Conservation (phyloP, 2,888 invertebrate species). For the Lasioglossum villosulum region DNA sequence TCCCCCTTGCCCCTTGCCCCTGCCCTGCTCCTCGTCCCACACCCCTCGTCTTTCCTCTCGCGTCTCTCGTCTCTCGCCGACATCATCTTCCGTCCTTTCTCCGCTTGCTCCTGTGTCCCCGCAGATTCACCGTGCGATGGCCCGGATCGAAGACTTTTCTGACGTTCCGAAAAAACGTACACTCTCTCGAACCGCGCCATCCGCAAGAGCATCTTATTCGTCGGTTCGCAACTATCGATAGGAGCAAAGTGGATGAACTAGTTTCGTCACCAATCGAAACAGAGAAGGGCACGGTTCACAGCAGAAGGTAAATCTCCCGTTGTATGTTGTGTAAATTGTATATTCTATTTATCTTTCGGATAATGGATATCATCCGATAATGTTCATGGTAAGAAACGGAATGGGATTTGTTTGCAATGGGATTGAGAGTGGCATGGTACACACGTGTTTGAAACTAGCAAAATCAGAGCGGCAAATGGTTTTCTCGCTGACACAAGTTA, state of each 20-base stretch:
- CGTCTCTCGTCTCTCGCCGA: slow-evolving; percentile 6
- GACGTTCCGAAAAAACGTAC: neutral
- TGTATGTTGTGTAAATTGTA: neutral
- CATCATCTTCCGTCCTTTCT: neutral
- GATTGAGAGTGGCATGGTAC: too few relatives aligned
- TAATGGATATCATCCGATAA: neutral
- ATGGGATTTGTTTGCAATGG: too few relatives aligned
- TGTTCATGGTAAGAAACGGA: neutral
- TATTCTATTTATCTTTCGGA: neutral
- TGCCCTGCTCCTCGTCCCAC: slow-evolving; percentile 8
- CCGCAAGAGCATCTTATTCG: neutral
- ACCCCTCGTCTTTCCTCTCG: neutral
- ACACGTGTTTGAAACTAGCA: too few relatives aligned
- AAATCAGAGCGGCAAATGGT: neutral
- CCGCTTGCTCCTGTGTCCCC: neutral
- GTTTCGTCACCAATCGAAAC: neutral
- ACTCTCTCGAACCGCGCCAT: neutral
- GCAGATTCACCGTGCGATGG: neutral
- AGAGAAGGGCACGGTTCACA: neutral
- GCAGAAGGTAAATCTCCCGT: too few relatives aligned
- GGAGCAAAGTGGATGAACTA: neutral
- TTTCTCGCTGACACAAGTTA: neutral
- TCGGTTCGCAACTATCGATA: neutral
- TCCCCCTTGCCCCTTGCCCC: neutral
- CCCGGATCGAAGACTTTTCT: neutral